Base-by-base conservation (phyloP, 2,888 invertebrate genomes). In the Macaria liturata region DNA sequence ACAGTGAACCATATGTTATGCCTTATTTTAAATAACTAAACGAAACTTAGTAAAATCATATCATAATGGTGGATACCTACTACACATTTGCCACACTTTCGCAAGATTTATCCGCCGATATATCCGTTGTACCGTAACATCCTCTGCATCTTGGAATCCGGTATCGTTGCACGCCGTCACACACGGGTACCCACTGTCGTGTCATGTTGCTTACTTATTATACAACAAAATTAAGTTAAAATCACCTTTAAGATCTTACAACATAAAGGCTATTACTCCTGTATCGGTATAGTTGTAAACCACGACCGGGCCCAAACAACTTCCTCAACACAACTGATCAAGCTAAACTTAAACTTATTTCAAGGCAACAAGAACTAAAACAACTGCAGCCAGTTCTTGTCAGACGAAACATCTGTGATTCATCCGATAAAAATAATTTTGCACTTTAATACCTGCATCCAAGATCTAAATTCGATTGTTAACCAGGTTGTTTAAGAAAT, bases 121-220 rank as follows among this genome's bases (percentile, higher is more conserved):
- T 8, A 45, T 55, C 54, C 8, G 1, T 31, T 48, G 30, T 5
- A 4, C 8, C 34, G n/a, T 4, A 49, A 55, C 71, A 72, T 73
- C 81, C 32, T 80, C 78, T 79, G 69, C 66, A 71, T 37, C 71
- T 59, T 56, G 69, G 65, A 72, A 74, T 74, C 74, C 71, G 71
- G 73, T 75, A 77, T 81, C 84, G 81, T 84, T 86, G 88, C 88
- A 86, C 87, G 85, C 85, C 88, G 83, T 81, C 84, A 84, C 86
- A 86, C 86, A 80, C 85, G 83, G 81, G 77, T 79, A 80, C 83
- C 79, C 77, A 78, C 81, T 84, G 82, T 83, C 84, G 74, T 78
- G 79, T 77, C 72, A 69, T 66, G 67, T 61, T 43, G 57, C 78
- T 64, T 75, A 65, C 62, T 57, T 64, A 62, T 46, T 20, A 3